These are phyloP conservation scores for Tiaroga cobitis DNA, from an alignment of 2,797 vertebrate genomes.

Conservation along the genomic window DNA sequence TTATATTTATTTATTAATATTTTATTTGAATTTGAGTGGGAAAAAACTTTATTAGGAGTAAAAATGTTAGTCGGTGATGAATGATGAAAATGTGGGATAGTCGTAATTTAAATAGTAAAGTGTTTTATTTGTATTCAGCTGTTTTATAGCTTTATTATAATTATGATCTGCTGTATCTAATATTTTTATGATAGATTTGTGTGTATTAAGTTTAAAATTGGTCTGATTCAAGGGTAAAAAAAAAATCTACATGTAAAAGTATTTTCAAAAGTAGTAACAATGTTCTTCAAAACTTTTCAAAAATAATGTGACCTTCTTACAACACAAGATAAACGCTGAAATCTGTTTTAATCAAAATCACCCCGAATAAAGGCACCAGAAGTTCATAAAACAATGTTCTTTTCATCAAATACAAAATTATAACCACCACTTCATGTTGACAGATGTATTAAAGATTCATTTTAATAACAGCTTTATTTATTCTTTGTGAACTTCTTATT, in stretches of 20 bases:
- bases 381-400: neutral
- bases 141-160: neutral
- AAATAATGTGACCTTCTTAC: neutral
- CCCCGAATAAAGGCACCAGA: neutral
- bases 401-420: neutral
- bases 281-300: neutral
- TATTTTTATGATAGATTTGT: neutral
- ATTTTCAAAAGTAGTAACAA: neutral
- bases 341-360: neutral
- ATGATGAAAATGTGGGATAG: neutral
- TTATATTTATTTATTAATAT: no score
- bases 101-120: neutral
- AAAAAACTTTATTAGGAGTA: neutral
- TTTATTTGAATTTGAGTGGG: no score
- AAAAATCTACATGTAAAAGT: neutral
- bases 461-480: conserved; percentile 12
- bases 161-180: neutral
- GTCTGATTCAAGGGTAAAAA: neutral
- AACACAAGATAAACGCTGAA: neutral
- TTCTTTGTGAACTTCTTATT: conserved; percentile 1
- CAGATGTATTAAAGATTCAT: conserved; percentile 9
- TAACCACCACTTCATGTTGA: neutral
- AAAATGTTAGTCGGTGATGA: neutral
- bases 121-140: neutral
- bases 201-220: neutral